Conservation (phyloP, 2,797 vertebrate species). For the Cheirogaleus major region DNA sequence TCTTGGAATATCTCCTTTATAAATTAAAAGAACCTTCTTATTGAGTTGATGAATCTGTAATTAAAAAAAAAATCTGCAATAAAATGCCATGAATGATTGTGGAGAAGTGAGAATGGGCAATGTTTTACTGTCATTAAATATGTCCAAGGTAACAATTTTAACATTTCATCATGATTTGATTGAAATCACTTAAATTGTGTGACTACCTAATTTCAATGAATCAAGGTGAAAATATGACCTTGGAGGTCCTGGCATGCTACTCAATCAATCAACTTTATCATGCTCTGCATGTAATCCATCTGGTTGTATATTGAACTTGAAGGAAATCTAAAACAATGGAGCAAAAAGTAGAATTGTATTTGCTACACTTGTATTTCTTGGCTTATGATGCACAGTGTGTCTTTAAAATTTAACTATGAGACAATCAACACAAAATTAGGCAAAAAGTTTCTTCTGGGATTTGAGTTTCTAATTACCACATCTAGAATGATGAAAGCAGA, state of each 20-base stretch:
- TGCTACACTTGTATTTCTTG: slow-evolving; percentile 16
- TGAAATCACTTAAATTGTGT: slow-evolving; percentile 67
- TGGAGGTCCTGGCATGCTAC: slow-evolving; percentile 71
- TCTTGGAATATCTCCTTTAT: slow-evolving; percentile 9
- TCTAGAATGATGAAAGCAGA: neutral
- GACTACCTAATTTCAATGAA: slow-evolving; percentile 77
- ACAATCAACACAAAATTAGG: slow-evolving; percentile 28
- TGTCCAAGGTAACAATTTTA: slow-evolving; percentile 35
- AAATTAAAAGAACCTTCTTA: neutral
- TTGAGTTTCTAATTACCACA: slow-evolving; percentile 27
- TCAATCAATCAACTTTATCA: slow-evolving; percentile 78
- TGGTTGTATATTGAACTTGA: slow-evolving; percentile 65
- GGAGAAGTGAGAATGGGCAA: slow-evolving; percentile 29
- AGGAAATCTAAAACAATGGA: slow-evolving; percentile 70
- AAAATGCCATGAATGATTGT: neutral
- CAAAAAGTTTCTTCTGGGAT: slow-evolving; percentile 1
- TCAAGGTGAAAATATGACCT: slow-evolving; percentile 80
- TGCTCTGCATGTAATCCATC: slow-evolving; percentile 60
- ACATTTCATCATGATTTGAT: slow-evolving; percentile 20
- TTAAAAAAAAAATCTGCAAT: slow-evolving; percentile 9
- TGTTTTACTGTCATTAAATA: slow-evolving; percentile 19
- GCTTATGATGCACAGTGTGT: slow-evolving; percentile 33
- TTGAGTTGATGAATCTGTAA: neutral
- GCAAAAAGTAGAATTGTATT: slow-evolving; percentile 47
- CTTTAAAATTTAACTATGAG: slow-evolving; percentile 36